phyloP scores from a whole-genome alignment of 2,797 vertebrate genomes.

The Platyrinchus mystaceus region DNA sequence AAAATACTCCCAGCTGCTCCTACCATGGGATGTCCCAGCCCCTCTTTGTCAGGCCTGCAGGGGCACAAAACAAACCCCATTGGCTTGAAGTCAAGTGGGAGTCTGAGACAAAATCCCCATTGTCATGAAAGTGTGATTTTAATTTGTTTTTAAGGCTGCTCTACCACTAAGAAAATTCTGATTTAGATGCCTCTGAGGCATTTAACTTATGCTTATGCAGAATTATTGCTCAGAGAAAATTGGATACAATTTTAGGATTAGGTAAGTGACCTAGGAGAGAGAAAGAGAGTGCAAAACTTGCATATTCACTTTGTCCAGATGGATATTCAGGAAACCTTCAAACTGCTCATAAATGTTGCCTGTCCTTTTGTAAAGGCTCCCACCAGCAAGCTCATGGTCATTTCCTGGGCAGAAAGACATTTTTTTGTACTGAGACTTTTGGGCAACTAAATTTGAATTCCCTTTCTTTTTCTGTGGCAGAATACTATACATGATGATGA shows the following conservation, averaged over 20 bases:
- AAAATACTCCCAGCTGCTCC: background rate
- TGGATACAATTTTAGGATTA: conserved; percentile 14
- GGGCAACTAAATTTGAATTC: background rate
- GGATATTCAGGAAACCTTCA: conserved; percentile 1
- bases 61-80: background rate
- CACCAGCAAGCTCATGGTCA: background rate
- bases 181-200: background rate
- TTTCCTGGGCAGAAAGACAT: background rate
- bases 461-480: background rate
- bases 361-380: background rate
- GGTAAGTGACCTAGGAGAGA: conserved; percentile 5
- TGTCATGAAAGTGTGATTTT: background rate
- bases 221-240: conserved; percentile 5
- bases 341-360: background rate
- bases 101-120: background rate
- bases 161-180: background rate
- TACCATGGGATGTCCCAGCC: background rate
- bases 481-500: background rate
- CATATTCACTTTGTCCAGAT: background rate
- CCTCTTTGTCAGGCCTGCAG: background rate
- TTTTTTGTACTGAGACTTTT: background rate
- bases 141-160: background rate
- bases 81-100: background rate
- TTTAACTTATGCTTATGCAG: background rate
- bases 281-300: background rate